Conservation (phyloP, 2,113 vertebrate species). For the Lamprologus lemairii region DNA sequence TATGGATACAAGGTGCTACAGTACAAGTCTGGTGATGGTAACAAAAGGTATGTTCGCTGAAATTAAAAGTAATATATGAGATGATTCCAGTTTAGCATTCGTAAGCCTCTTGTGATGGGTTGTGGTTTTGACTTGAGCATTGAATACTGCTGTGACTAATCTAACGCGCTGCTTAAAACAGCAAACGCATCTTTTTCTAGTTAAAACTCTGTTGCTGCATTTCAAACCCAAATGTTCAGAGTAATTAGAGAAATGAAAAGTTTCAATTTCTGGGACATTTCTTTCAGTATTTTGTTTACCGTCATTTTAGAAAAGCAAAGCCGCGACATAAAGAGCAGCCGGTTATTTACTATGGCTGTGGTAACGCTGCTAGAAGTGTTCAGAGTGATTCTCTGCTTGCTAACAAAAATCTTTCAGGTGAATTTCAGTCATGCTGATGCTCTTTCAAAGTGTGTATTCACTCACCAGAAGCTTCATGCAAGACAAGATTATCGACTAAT, state of each 20-base stretch:
- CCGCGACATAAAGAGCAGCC: rapidly evolving
- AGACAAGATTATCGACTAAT: not conserved
- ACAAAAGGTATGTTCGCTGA: slow-evolving; percentile 32
- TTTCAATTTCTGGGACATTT: not conserved
- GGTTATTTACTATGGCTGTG: not conserved
- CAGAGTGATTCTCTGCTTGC: not conserved
- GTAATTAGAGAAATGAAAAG: not conserved
- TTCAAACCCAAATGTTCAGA: not conserved
- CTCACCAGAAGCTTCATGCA: not conserved
- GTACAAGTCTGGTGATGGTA: not conserved
- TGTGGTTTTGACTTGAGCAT: not conserved
- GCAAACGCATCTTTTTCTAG: rapidly evolving
- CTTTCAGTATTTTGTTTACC: not conserved
- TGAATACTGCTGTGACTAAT: not conserved
- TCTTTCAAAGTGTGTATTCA: not conserved
- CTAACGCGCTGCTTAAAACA: not conserved
- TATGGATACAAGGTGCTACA: slow-evolving; percentile 65
- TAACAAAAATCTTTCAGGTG: not conserved
- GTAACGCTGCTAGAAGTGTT: not conserved
- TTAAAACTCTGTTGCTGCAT: not conserved
- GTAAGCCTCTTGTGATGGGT: rapidly evolving
- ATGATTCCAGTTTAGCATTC: not conserved
- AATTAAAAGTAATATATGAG: rapidly evolving
- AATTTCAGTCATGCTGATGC: not conserved
- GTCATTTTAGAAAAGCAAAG: not conserved